Conservation (phyloP, 2,113 vertebrate species). For the Rissa tridactyla region DNA sequence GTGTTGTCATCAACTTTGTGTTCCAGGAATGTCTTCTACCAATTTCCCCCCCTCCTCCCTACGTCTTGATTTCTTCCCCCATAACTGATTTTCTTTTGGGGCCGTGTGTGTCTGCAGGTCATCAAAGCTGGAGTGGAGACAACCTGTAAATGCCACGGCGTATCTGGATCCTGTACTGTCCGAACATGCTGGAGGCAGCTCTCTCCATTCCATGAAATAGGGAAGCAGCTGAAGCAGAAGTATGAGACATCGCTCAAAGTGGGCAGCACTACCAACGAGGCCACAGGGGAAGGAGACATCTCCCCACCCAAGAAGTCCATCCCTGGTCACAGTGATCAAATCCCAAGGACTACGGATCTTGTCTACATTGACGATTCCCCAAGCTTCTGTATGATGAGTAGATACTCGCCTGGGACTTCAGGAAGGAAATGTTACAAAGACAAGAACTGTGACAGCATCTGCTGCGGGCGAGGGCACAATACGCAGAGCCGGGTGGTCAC, state of each 20-base stretch:
- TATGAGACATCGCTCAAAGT: conserved; percentile 93
- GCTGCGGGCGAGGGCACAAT: conserved; percentile 96
- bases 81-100: neutral
- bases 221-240: conserved; percentile 94
- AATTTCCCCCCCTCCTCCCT: too few species aligned
- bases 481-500: conserved; percentile 96
- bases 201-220: conserved; percentile 94
- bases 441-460: conserved; percentile 98
- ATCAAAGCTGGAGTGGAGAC: conserved; percentile 97
- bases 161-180: conserved; percentile 95
- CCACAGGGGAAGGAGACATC: conserved; percentile 91
- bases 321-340: conserved; percentile 79
- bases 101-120: conserved; percentile 75
- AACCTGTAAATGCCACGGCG: conserved; percentile 96
- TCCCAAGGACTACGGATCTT: conserved; percentile 92
- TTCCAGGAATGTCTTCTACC: neutral
- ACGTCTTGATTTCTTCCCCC: neutral
- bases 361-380: conserved; percentile 98
- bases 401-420: conserved; percentile 88
- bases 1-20: neutral
- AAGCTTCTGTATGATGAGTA: conserved; percentile 92
- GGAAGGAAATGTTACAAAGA: conserved; percentile 96
- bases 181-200: conserved; percentile 98
- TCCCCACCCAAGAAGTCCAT: conserved; percentile 78
- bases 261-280: conserved; percentile 94